A percentile compares a stretch with the other conserved stretches of the same genome.
Conservation (phyloP, 1,140 invertebrate species). For the Bombus difficillimus region DNA sequence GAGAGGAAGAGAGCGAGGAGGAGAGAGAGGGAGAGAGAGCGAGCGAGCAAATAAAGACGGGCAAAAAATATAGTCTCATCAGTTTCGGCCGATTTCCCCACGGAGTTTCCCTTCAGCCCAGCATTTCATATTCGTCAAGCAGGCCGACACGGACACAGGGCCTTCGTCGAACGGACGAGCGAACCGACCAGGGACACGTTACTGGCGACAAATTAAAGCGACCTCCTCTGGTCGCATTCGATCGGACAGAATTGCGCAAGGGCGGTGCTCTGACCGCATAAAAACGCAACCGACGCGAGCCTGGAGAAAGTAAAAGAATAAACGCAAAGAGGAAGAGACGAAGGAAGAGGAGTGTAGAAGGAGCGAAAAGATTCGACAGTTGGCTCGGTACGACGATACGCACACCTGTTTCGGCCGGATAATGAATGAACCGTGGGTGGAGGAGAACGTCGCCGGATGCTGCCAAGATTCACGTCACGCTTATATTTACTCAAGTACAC, state of each 20-base stretch:
- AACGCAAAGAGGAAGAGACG: background rate
- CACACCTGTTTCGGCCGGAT: slow-evolving; percentile 74
- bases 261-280: background rate
- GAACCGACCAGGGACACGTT: slow-evolving; percentile 8
- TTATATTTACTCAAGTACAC: slow-evolving; percentile 76
- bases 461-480: slow-evolving; percentile 77
- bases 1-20: too few species aligned
- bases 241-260: slow-evolving; percentile 22
- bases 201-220: slow-evolving; percentile 59
- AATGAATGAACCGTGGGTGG: slow-evolving; percentile 76
- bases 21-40: too few species aligned
- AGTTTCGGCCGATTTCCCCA: slow-evolving; percentile 59
- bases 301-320: too few species aligned
- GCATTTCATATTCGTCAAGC: slow-evolving; percentile 58
- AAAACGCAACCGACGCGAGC: too few species aligned
- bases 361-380: background rate
- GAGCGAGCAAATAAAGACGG: background rate
- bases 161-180: background rate
- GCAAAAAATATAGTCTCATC: slow-evolving; percentile 55
- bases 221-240: background rate
- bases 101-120: slow-evolving; percentile 51
- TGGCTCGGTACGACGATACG: slow-evolving; percentile 61
- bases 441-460: slow-evolving; percentile 58
- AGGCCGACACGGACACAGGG: background rate
- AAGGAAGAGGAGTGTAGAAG: accelerated